Conservation (phyloP, 2,113 vertebrate species). For the Zapus hudsonius region DNA sequence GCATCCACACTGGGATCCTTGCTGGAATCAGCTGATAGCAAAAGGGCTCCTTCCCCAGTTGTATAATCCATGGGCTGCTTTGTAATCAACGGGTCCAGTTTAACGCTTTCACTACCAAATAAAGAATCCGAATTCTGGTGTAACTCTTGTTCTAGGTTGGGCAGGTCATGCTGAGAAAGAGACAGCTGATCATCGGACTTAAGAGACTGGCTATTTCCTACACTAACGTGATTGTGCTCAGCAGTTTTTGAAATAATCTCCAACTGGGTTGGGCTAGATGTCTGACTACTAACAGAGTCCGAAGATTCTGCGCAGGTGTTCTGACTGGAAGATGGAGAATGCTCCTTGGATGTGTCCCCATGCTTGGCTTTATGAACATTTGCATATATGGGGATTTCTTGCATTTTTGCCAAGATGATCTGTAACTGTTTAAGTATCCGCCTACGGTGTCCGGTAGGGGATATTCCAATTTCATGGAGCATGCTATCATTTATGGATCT, state of each 20-base stretch:
- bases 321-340: neutral
- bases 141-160: slow-evolving; percentile 31
- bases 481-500: slow-evolving; percentile 84
- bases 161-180: neutral
- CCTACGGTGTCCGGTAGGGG: slow-evolving; percentile 94
- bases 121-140: slow-evolving; percentile 60
- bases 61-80: slow-evolving; percentile 4
- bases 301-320: slow-evolving; percentile 3
- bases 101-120: slow-evolving; percentile 21
- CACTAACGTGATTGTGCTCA: accelerated
- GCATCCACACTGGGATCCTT: neutral
- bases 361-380: slow-evolving; percentile 76
- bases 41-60: slow-evolving; percentile 62
- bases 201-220: slow-evolving; percentile 43
- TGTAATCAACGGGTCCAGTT: neutral
- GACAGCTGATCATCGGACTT: slow-evolving; percentile 16
- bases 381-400: slow-evolving; percentile 46
- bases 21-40: slow-evolving; percentile 43
- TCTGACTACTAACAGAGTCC: neutral
- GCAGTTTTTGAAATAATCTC: neutral
- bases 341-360: slow-evolving; percentile 52
- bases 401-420: slow-evolving; percentile 74
- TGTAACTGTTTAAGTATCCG: slow-evolving; percentile 93
- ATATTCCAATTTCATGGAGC: slow-evolving; percentile 89
- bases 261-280: neutral